phyloP scores from a whole-genome alignment of 2,797 vertebrate species.

The Crax fasciolata region DNA sequence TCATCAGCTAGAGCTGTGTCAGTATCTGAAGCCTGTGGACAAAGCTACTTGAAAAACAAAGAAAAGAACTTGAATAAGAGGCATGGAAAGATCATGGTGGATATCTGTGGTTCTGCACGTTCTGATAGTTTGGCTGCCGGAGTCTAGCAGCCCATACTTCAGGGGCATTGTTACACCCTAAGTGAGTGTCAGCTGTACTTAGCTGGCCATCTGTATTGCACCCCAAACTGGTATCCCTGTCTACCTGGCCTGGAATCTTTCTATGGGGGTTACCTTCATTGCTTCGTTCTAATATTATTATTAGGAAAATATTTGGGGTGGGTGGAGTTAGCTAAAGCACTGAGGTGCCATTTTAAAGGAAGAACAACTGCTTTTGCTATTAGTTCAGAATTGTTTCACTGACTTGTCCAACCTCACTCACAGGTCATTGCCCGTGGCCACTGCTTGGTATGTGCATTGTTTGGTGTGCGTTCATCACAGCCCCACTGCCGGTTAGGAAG shows the following conservation, averaged over 20 bases:
- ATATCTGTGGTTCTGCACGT: neutral
- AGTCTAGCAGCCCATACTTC: neutral
- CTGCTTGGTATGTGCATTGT: neutral
- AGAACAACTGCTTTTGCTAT: neutral
- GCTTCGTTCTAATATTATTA: neutral
- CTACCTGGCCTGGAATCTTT: neutral
- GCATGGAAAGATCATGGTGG: neutral
- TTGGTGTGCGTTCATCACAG: neutral
- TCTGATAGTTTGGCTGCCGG: neutral
- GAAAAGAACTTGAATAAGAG: neutral
- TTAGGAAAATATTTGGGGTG: accelerated
- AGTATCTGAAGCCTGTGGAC: neutral
- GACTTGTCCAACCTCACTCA: neutral
- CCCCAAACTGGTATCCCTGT: neutral
- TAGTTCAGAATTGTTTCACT: neutral
- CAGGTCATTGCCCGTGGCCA: neutral
- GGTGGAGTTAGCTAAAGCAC: neutral
- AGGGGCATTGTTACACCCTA: neutral
- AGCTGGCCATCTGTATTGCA: neutral
- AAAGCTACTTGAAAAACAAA: neutral
- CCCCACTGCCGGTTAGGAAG: neutral
- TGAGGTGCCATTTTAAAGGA: neutral
- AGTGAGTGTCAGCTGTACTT: neutral
- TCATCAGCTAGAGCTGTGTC: neutral
- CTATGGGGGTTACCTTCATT: neutral